Evolutionary conservation across 2,888 invertebrate genomes (phyloP).

Genomic region (Netelia melanura): DNA sequence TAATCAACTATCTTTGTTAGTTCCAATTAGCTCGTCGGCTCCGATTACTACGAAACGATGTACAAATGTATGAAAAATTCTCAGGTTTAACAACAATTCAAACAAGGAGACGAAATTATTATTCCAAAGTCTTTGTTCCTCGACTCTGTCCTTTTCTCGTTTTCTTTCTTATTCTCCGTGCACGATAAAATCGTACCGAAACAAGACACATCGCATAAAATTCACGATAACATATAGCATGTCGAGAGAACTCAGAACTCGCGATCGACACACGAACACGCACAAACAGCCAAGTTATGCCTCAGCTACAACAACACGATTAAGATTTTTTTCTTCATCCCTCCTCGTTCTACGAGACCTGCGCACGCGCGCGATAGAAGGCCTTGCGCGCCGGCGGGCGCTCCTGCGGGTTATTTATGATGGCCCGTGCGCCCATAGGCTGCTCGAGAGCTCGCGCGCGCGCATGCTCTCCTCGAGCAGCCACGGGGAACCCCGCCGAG

Average conservation of each 20-base stretch:
- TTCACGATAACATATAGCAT: neutral
- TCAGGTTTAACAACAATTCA: neutral
- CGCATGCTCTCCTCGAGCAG: neutral
- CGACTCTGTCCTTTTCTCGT: neutral
- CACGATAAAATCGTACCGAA: neutral
- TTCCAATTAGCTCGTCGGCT: neutral
- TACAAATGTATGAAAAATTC: neutral
- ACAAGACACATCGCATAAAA: neutral
- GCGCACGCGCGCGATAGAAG: conserved; percentile 3
- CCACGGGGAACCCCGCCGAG: conserved; percentile 52
- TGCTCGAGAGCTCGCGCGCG: conserved; percentile 45
- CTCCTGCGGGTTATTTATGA: conserved; percentile 67
- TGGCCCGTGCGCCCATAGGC: conserved; percentile 59
- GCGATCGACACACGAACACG: conserved; percentile 42
- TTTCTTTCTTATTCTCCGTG: neutral
- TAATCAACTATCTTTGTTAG: conserved; percentile 1
- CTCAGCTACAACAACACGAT: neutral
- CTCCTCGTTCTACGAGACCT: neutral
- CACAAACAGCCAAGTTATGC: conserved; percentile 28
- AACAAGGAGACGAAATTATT: neutral
- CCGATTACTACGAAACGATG: neutral
- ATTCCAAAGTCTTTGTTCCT: neutral
- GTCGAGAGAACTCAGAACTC: neutral
- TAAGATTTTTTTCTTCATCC: conserved; percentile 1
- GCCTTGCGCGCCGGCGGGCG: conserved; percentile 30